Evolutionary conservation across 2,113 vertebrate genomes (phyloP), one percentile per base, ranked within the genome.

Genomic region (Promerops cafer): DNA sequence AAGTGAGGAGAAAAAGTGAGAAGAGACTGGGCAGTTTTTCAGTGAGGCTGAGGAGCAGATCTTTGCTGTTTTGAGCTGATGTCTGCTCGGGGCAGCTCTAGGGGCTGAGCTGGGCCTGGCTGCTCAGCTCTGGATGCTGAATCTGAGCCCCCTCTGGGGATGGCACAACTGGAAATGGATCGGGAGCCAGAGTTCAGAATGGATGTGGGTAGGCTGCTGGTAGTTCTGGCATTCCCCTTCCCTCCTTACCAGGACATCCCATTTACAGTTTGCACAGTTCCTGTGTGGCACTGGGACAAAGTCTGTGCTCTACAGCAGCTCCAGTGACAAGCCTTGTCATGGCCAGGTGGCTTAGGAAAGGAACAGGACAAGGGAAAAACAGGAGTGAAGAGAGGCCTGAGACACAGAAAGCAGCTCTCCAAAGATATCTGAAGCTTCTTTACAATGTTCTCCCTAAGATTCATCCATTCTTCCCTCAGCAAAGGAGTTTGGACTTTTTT

Each of bases 1-100:
- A 77, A 94, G 83, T 18, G 68, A 92, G 65, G 72, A 82, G 85
- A 90, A 88, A 39, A 47, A 91, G 56, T 21, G 68, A 87, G 89
- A 70, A 63, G 72, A 56, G 56, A 1, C 52, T 40, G 44, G 33
- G 74, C 35, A 79, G 72, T 26, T 7, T 47, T 57, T 75, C 44
- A 52, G 88, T 4, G 4, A 2, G 2, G 7, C 44, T 26, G 81
- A 66, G 53, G 57, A 75, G 65, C 33, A 44, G 49, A 20, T 79
- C 39, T 33, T 45, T 64, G 70, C 37, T 47, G 1, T 75, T 60
- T 47, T 28, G 57, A 47, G 56, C 54, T 10, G 15, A 22, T 42
- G 9, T 35, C 11, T 75, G 37, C 44, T 42, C 1, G 0, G 69
- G 47, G 60, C 63, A 74, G 64, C n/a, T 35, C 53, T 60, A 30